Evolutionary conservation across 2,113 vertebrate species (phyloP), one percentile per base, ranked within the genome.

Genomic region (Psophia crepitans): DNA sequence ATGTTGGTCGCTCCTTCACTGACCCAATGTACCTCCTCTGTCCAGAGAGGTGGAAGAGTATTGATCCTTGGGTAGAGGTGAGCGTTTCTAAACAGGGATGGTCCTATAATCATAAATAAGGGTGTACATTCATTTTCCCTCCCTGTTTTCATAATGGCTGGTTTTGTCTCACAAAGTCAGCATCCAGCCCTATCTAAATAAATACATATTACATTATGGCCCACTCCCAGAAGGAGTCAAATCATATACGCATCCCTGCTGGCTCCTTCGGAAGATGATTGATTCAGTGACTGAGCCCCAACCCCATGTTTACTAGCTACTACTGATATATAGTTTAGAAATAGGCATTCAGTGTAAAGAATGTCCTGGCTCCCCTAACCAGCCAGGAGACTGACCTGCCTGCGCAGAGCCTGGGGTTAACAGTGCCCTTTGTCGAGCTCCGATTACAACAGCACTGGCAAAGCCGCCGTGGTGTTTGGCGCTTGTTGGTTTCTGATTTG

Each of bases 401-500:
- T 56, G 37, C 74, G n/a, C 61, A 22, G 57, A 81, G 81, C 79
- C 0, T 43, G 68, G 89, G 49, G n/a, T 82, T 80, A 69, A 65
- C 79, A 69, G 54, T 76, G 69, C 49, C 90, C 82, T 91, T 95
- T 82, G 32, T 85, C 1, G n/a, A 89, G 73, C 94, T 97, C 93
- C 30, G 9, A 83, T 96, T 96, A 75, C 89, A 97, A 39, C 53
- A 85, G 80, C 2, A 6, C 90, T 97, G 95, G 93, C 97, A 89
- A 71, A 79, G 48, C 43, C n/a, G 6, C 32, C 9, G 12, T 78
- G 76, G 89, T 65, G 69, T 92, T 97, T 96, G 97, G 94, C n/a
- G 21, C 92, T 89, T 53, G 24, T n/a, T 92, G 92, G 63, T 60
- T 92, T 97, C 84, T 68, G 79, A 82, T 97, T 96, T 96, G 74